A percentile compares a stretch with the other conserved stretches of the same genome.
phyloP scores from a whole-genome alignment of 1,140 invertebrate species.

The Monomorium pharaonis region DNA sequence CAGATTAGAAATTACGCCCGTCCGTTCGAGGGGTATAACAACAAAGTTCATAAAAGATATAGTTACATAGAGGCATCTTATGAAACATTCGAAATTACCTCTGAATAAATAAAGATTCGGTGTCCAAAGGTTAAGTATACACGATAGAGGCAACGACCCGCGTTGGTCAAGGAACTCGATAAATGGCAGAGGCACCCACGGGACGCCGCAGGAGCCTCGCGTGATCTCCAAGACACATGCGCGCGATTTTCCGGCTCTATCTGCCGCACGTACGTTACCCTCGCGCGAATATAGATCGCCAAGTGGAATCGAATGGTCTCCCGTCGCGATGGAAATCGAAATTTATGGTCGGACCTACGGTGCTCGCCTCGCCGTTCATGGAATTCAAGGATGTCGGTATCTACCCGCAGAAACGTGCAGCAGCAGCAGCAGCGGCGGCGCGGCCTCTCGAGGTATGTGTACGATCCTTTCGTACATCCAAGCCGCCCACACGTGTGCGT shows the following conservation, averaged over 20 bases:
- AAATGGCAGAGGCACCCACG: constrained; percentile 49
- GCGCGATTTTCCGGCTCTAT: constrained; percentile 53
- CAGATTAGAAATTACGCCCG: not conserved
- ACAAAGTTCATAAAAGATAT: not conserved
- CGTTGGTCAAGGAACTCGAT: constrained; percentile 51
- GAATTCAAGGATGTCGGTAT: constrained; percentile 72
- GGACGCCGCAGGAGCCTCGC: constrained; percentile 49
- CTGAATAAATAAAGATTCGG: constrained; percentile 50
- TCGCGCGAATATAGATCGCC: constrained; percentile 64
- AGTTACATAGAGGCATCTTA: not conserved
- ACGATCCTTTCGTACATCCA: constrained; percentile 2
- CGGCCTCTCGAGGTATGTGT: constrained; percentile 2
- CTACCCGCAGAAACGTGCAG: constrained; percentile 63
- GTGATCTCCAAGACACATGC: constrained; percentile 58
- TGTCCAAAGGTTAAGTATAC: constrained; percentile 31
- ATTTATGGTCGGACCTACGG: constrained; percentile 73
- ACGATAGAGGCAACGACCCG: constrained; percentile 28
- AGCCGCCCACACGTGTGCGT: not conserved
- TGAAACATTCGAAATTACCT: constrained; percentile 39
- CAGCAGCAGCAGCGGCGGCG: too few relatives aligned
- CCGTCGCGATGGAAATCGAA: constrained; percentile 79
- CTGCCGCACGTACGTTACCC: constrained; percentile 33
- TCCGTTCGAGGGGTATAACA: not conserved
- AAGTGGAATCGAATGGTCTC: constrained; percentile 79
- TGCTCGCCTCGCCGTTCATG: constrained; percentile 57